Evolutionary conservation across 1,140 invertebrate species (phyloP).

Genomic region (Drosophila yakuba): DNA sequence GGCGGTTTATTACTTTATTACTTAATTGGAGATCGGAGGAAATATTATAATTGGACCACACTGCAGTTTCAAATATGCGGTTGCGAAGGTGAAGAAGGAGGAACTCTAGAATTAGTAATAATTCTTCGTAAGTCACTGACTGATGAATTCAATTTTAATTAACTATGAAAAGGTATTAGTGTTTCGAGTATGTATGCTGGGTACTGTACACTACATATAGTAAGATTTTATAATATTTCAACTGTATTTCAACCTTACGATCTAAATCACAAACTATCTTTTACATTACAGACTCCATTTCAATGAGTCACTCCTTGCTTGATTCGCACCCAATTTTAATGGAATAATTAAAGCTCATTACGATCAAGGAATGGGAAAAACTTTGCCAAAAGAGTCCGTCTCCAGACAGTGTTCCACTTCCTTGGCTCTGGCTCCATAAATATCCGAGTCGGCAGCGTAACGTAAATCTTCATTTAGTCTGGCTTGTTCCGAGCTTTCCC

Average conservation of each 20-base stretch:
- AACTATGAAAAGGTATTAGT: background rate
- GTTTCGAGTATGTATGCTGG: background rate
- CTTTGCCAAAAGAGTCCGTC: slow-evolving; percentile 26
- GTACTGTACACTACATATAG: too few species aligned
- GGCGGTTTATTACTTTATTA: slow-evolving; percentile 38
- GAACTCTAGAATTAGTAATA: background rate
- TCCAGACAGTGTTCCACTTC: slow-evolving; percentile 30
- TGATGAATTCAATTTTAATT: background rate
- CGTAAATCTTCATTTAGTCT: slow-evolving; percentile 69
- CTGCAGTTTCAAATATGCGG: slow-evolving; percentile 10
- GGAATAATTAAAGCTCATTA: slow-evolving; percentile 37
- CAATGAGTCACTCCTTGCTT: slow-evolving; percentile 1
- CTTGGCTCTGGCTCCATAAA: slow-evolving; percentile 41
- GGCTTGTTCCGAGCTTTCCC: slow-evolving; percentile 40
- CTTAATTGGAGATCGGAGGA: slow-evolving; percentile 36
- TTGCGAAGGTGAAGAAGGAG: slow-evolving; percentile 1
- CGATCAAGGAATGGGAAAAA: slow-evolving; percentile 16
- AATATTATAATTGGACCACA: slow-evolving; percentile 18
- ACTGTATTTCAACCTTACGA: too few species aligned
- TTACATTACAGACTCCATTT: slow-evolving; percentile 3
- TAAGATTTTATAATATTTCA: too few species aligned
- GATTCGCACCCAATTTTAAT: slow-evolving; percentile 14
- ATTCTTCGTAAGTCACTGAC: background rate
- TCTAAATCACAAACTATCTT: background rate
- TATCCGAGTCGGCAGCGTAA: slow-evolving; percentile 16